Percentiles rank a stretch among this genome's conserved stretches.
Evolutionary conservation across 2,113 vertebrate genomes (phyloP).

Genomic region (Amphiprion ocellaris): DNA sequence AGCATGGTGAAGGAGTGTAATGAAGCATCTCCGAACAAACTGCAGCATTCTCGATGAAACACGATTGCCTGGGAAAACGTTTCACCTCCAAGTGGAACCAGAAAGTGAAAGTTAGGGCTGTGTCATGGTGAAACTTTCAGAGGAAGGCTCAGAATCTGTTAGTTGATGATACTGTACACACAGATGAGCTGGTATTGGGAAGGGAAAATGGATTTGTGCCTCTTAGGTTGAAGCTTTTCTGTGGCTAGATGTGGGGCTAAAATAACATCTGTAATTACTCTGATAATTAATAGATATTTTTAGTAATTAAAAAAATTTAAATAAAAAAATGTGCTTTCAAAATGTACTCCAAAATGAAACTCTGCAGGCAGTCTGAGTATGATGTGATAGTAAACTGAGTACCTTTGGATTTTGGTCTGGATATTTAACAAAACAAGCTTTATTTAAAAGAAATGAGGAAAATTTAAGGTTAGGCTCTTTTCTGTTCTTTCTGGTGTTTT

Average conservation of each 20-base stretch:
- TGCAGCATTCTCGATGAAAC: neutral
- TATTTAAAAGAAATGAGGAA: no score
- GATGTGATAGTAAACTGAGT: no score
- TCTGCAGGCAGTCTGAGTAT: neutral
- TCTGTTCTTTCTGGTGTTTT: no score
- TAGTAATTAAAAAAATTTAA: no score
- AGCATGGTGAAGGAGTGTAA: neutral
- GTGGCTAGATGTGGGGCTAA: neutral
- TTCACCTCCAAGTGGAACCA: neutral
- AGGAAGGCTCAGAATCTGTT: neutral
- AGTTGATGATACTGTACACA: neutral
- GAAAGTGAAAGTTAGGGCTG: neutral
- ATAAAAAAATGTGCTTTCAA: no score
- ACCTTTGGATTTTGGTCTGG: no score
- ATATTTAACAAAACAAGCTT: no score
- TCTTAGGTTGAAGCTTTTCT: neutral
- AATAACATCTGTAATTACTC: neutral
- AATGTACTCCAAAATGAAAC: neutral
- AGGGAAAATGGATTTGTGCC: no score
- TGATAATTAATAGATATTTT: neutral
- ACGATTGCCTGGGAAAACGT: neutral
- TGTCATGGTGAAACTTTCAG: neutral
- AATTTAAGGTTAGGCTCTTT: no score
- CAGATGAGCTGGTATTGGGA: neutral
- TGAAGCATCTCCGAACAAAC: constrained; percentile 20